Conservation (phyloP, 2,113 vertebrate genomes). For the Aythya baeri region DNA sequence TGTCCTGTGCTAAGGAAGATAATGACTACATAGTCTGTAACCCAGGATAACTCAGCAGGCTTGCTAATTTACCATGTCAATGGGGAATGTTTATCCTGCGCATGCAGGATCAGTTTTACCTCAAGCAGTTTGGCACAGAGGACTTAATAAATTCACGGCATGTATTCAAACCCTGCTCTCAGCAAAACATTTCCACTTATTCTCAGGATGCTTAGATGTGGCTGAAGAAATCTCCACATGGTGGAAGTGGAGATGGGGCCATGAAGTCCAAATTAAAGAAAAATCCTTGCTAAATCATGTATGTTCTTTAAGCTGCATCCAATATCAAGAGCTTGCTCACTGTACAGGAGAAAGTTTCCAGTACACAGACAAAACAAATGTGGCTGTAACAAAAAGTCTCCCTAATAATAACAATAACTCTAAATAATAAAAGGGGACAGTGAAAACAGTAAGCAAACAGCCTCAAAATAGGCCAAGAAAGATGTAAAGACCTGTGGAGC, state of each 20-base stretch:
- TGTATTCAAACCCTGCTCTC: slow-evolving; percentile 5
- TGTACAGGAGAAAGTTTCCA: background rate
- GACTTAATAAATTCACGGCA: slow-evolving; percentile 41
- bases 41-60: background rate
- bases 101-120: background rate
- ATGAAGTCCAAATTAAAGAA: background rate
- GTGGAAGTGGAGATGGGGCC: fast-evolving
- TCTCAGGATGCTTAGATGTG: background rate
- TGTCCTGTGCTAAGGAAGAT: background rate
- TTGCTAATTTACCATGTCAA: background rate
- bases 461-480: background rate
- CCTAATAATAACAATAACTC: background rate
- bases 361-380: background rate
- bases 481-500: background rate
- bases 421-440: background rate
- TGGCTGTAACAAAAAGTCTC: background rate
- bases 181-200: slow-evolving; percentile 43
- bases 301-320: background rate
- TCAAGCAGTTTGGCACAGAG: background rate
- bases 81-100: background rate
- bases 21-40: background rate
- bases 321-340: background rate
- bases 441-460: background rate
- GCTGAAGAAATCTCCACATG: background rate
- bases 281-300: background rate